Conservation (phyloP, 2,113 vertebrate genomes). For the Actinemys pallida region DNA sequence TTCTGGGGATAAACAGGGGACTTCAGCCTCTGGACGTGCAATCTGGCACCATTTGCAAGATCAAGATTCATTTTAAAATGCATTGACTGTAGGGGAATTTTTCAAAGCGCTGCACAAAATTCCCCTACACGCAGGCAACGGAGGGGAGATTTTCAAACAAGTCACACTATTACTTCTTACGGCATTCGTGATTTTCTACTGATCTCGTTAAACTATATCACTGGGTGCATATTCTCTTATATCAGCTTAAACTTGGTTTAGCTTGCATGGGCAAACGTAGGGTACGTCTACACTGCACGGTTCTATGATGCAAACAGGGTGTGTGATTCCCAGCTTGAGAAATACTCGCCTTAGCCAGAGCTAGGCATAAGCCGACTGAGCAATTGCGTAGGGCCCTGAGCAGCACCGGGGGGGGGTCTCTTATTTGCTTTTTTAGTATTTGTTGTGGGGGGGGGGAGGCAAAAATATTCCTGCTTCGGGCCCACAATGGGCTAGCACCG, state of each 20-base stretch:
- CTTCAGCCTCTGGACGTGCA: background rate
- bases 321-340: background rate
- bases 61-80: conserved; percentile 40
- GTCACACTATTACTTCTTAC: background rate
- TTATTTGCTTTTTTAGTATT: too few species aligned
- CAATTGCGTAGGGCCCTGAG: too few species aligned
- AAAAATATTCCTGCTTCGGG: too few species aligned
- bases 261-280: background rate
- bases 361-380: too few species aligned
- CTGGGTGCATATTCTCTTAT: background rate
- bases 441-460: too few species aligned
- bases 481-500: too few species aligned
- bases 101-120: conserved; percentile 2
- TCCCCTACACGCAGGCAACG: background rate
- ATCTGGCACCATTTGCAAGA: background rate
- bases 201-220: background rate
- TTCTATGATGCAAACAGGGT: too few species aligned
- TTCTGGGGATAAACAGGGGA: background rate
- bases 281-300: background rate
- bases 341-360: background rate
- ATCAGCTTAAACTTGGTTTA: background rate
- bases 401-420: too few species aligned
- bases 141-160: background rate
- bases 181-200: background rate
- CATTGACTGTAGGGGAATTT: background rate